A percentile compares a stretch with the other conserved stretches of the same genome.
Evolutionary conservation across 2,797 vertebrate genomes (phyloP).

Genomic region (Chelon auratus): DNA sequence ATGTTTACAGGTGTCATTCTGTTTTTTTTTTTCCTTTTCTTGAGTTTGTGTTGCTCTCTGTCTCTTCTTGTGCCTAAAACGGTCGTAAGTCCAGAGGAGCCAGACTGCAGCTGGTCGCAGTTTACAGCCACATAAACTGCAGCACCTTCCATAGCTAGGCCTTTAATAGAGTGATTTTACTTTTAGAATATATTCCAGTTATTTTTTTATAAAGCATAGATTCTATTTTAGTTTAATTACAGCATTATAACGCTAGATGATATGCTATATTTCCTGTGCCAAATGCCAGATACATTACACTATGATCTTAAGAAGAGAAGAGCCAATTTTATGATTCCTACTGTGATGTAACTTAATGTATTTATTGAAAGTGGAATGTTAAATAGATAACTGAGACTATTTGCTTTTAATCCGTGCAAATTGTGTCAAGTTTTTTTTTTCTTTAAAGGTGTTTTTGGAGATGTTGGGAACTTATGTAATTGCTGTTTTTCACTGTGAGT

Average conservation of each 20-base stretch:
- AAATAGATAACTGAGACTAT: slow-evolving; percentile 14
- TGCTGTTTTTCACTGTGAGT: slow-evolving; percentile 57
- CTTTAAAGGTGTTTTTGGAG: slow-evolving; percentile 14
- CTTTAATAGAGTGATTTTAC: slow-evolving; percentile 53
- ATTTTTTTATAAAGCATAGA: slow-evolving; percentile 71
- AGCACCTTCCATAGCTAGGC: slow-evolving; percentile 36
- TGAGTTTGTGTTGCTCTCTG: slow-evolving; percentile 32
- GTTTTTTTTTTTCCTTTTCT: slow-evolving; percentile 7
- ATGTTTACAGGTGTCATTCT: slow-evolving; percentile 48
- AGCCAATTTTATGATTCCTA: slow-evolving; percentile 29
- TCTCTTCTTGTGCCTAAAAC: slow-evolving; percentile 35
- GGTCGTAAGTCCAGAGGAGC: slow-evolving; percentile 35
- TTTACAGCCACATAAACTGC: slow-evolving; percentile 51
- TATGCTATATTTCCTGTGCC: slow-evolving; percentile 53
- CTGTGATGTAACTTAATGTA: slow-evolving; percentile 39
- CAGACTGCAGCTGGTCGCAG: slow-evolving; percentile 45
- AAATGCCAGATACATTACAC: slow-evolving; percentile 43
- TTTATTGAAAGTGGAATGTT: slow-evolving; percentile 63
- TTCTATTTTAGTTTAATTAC: slow-evolving; percentile 51
- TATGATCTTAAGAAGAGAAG: slow-evolving; percentile 17
- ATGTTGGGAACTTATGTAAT: slow-evolving; percentile 11
- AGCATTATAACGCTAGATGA: slow-evolving; percentile 37
- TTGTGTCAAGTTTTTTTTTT: slow-evolving; percentile 32
- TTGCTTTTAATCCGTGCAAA: slow-evolving; percentile 49
- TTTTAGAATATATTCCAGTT: slow-evolving; percentile 38